These are phyloP conservation scores for Lophotis ruficrista DNA, from an alignment of 2,113 vertebrate species.

Conservation along the genomic window DNA sequence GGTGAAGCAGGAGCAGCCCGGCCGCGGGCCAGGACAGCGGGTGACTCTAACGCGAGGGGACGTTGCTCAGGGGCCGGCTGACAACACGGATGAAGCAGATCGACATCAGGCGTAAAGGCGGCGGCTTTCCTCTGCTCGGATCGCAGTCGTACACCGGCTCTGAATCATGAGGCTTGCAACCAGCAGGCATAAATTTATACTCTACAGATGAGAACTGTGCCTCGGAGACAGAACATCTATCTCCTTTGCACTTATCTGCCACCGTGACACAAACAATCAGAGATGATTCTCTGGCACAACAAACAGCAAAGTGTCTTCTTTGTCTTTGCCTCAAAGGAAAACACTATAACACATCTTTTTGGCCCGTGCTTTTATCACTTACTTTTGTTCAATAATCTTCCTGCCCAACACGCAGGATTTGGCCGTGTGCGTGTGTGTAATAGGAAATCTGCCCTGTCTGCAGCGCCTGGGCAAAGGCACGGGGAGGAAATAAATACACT, in stretches of 20 bases:
- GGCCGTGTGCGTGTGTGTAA: slow-evolving; percentile 1
- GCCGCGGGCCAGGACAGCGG: neutral
- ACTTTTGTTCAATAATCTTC: slow-evolving; percentile 72
- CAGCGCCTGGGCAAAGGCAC: neutral
- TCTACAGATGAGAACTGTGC: slow-evolving; percentile 69
- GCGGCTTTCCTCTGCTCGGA: slow-evolving; percentile 3
- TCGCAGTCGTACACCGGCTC: slow-evolving; percentile 7
- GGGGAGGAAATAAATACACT: slow-evolving; percentile 46
- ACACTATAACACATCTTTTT: slow-evolving; percentile 67
- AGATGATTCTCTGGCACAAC: slow-evolving; percentile 74
- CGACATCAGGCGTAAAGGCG: neutral
- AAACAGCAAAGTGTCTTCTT: slow-evolving; percentile 73
- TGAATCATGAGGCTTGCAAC: slow-evolving; percentile 64
- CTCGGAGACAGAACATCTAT: slow-evolving; percentile 72
- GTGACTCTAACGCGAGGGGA: neutral
- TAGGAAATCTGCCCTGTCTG: slow-evolving; percentile 45
- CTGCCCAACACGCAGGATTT: slow-evolving; percentile 29
- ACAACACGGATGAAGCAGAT: neutral
- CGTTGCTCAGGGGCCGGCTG: neutral
- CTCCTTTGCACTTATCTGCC: slow-evolving; percentile 74
- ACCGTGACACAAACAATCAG: slow-evolving; percentile 73
- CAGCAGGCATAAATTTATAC: slow-evolving; percentile 70
- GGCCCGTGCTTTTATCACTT: slow-evolving; percentile 64
- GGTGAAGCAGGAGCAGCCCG: neutral
- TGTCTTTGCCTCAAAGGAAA: slow-evolving; percentile 74